A percentile compares a stretch with the other conserved stretches of the same genome.
Conservation (phyloP, 1,140 invertebrate species). For the Oppia nitens region DNA sequence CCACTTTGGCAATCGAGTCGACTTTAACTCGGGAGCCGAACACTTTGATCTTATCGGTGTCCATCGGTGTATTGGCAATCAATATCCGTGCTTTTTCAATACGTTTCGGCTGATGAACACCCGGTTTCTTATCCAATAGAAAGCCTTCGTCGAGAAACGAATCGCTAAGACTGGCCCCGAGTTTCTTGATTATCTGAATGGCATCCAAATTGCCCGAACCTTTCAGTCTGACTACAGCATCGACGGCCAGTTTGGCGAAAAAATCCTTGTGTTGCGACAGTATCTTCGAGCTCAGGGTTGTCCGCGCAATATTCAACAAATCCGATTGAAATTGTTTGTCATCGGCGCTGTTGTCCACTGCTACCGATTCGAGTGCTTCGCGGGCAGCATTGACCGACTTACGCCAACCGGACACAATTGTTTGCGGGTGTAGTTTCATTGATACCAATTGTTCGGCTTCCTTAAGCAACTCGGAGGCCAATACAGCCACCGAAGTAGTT, state of each 20-base stretch:
- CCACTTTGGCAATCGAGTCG: constrained; percentile 94
- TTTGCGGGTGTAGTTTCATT: constrained; percentile 95
- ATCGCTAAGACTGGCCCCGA: constrained; percentile 74
- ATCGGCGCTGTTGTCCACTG: constrained; percentile 49
- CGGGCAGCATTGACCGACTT: constrained; percentile 63
- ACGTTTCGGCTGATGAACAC: constrained; percentile 68
- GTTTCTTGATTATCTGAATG: constrained; percentile 95
- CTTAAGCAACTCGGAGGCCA: constrained; percentile 82
- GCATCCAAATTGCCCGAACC: constrained; percentile 85
- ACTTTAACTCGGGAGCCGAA: constrained; percentile 95
- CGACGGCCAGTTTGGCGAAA: constrained; percentile 84
- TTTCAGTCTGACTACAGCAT: constrained; percentile 85
- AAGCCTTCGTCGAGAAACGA: constrained; percentile 98
- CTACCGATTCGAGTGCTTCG: constrained; percentile 53
- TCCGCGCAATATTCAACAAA: constrained; percentile 89
- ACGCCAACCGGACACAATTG: constrained; percentile 88
- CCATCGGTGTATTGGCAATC: constrained; percentile 99
- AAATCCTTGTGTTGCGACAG: constrained; percentile 92
- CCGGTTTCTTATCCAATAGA: constrained; percentile 87
- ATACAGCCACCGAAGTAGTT: constrained; percentile 93
- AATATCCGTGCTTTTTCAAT: constrained; percentile 88
- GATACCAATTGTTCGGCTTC: constrained; percentile 88
- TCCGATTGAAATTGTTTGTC: constrained; percentile 64
- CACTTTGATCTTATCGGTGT: constrained; percentile 99
- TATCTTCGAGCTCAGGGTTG: constrained; percentile 96